A percentile compares a stretch with the other conserved stretches of the same genome.
These are phyloP conservation scores for Melanotaenia parkinsoni DNA, from an alignment of 2,797 vertebrate species.

Conservation along the genomic window DNA sequence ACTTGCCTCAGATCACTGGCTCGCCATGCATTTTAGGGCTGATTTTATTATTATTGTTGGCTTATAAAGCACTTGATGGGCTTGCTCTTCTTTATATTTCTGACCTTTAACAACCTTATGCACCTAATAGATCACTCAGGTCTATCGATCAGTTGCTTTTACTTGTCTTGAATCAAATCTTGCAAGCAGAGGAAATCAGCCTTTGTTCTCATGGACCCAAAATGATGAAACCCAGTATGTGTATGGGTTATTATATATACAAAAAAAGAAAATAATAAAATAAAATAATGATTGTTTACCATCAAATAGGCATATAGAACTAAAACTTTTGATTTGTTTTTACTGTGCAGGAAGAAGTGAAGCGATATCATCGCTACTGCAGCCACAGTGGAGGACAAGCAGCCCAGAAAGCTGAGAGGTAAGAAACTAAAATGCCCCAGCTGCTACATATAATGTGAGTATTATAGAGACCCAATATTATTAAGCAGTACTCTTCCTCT, in stretches of 20 bases:
- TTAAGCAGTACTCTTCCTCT: background rate
- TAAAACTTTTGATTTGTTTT: constrained; percentile 31
- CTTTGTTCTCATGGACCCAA: too few relatives aligned
- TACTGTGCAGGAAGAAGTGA: constrained; percentile 77
- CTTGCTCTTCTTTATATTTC: background rate
- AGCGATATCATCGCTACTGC: constrained; percentile 75
- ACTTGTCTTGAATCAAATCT: background rate
- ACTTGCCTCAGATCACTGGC: background rate
- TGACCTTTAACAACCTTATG: background rate
- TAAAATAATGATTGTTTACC: too few relatives aligned
- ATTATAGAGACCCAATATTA: background rate
- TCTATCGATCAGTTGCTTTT: background rate
- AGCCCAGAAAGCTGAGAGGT: constrained; percentile 76
- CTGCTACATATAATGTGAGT: background rate
- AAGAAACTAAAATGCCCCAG: constrained; percentile 22
- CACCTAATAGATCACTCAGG: background rate
- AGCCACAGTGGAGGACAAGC: constrained; percentile 72
- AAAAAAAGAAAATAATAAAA: too few relatives aligned
- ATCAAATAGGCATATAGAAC: too few relatives aligned
- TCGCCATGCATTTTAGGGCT: background rate
- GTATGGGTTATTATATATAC: too few relatives aligned
- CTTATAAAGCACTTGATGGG: background rate
- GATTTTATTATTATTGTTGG: background rate
- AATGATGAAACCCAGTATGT: too few relatives aligned
- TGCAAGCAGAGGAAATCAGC: too few relatives aligned